A percentile compares a stretch with the other conserved stretches of the same genome.
Conservation (phyloP, 2,888 invertebrate species). For the Venustoraphidia nigricollis region DNA sequence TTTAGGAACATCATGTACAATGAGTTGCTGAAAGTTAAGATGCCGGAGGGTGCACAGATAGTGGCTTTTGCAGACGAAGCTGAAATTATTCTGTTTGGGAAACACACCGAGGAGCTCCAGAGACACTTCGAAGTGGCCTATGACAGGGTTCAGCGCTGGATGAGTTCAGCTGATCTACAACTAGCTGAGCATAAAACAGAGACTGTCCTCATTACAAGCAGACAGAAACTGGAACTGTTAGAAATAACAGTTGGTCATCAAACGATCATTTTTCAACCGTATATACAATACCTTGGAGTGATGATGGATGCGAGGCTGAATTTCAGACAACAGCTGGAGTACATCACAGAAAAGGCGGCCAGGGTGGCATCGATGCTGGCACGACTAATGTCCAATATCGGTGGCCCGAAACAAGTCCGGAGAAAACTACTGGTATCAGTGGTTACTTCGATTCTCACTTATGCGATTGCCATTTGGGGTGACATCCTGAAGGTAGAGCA, state of each 20-base stretch:
- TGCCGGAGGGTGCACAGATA: neutral
- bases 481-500: constrained; percentile 2
- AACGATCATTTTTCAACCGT: constrained; percentile 8
- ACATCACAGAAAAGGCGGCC: constrained; percentile 5
- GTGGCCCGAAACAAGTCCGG: constrained; percentile 11
- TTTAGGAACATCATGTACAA: too few relatives aligned
- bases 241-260: constrained; percentile 7
- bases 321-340: constrained; percentile 6
- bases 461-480: constrained; percentile 10
- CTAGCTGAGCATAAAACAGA: too few relatives aligned
- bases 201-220: constrained; percentile 8
- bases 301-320: constrained; percentile 7
- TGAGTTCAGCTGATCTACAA: constrained; percentile 5
- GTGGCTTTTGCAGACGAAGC: too few relatives aligned
- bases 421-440: constrained; percentile 10
- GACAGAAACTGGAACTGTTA: constrained; percentile 7
- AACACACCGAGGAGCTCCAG: neutral
- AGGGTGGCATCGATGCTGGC: constrained; percentile 5
- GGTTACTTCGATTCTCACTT: too few relatives aligned
- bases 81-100: neutral
- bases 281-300: constrained; percentile 8
- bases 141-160: neutral
- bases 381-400: neutral
- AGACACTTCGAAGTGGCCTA: neutral
- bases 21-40: neutral